phyloP scores from a whole-genome alignment of 37 sponge, comb jelly and placozoan genomes.

The Theonella swinhoei region DNA sequence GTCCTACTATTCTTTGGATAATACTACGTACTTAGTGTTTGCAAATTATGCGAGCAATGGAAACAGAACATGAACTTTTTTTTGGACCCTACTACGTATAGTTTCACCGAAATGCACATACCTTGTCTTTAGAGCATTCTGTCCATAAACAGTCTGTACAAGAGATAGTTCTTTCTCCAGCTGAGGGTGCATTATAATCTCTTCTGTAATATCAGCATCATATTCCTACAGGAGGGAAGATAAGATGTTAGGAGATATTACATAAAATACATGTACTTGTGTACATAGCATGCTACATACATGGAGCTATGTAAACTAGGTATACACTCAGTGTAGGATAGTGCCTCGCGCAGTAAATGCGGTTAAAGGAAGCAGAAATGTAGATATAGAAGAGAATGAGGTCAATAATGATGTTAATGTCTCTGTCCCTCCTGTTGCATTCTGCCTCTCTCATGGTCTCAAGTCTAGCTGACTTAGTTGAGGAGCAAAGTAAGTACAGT shows the following conservation, averaged over 20 bases:
- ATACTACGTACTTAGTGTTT: neutral
- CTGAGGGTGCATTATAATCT: conserved; percentile 31
- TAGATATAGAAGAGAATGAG: too few relatives aligned
- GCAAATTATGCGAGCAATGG: neutral
- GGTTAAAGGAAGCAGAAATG: too few relatives aligned
- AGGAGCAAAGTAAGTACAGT: too few relatives aligned
- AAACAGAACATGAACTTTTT: neutral
- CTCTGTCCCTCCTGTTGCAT: too few relatives aligned
- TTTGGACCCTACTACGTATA: neutral
- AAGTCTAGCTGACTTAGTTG: too few relatives aligned
- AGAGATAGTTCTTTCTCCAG: conserved; percentile 38
- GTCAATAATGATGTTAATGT: too few relatives aligned
- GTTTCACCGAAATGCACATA: neutral
- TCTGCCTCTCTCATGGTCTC: too few relatives aligned
- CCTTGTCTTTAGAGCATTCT: conserved; percentile 47
- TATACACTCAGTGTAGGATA: too few relatives aligned
- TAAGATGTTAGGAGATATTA: too few relatives aligned
- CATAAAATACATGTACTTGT: too few relatives aligned
- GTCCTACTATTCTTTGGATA: neutral
- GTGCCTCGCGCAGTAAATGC: too few relatives aligned
- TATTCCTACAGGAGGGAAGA: neutral
- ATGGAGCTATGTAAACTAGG: too few relatives aligned
- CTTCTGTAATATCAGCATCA: conserved; percentile 21
- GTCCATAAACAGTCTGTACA: conserved; percentile 36
- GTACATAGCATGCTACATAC: neutral